These are phyloP conservation scores for Caranx ignobilis DNA, from an alignment of 2,113 vertebrate species.

Conservation along the genomic window DNA sequence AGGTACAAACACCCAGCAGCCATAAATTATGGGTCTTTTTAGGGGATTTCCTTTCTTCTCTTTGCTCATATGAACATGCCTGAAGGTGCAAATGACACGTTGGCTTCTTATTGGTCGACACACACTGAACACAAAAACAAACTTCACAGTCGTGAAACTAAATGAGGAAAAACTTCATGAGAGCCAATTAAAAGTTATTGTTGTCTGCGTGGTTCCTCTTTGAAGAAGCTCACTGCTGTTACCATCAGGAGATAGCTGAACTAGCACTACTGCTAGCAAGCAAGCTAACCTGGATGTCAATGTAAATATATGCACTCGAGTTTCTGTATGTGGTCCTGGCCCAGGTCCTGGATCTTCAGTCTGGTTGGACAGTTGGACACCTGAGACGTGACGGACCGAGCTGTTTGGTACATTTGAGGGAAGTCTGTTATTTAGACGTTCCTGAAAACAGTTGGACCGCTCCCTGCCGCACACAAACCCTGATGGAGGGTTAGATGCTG, in stretches of 20 bases:
- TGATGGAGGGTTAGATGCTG: constrained; percentile 53
- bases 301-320: no score
- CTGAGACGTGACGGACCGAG: constrained; percentile 3
- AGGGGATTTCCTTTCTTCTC: neutral
- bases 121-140: neutral
- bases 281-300: no score
- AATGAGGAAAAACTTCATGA: neutral
- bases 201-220: neutral
- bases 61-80: neutral
- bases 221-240: neutral
- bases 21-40: constrained; percentile 13
- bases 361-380: neutral
- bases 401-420: neutral
- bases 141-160: neutral
- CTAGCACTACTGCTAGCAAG: no score
- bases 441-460: constrained; percentile 33
- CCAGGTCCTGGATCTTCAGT: neutral
- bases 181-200: constrained; percentile 3
- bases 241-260: neutral
- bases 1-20: constrained; percentile 2
- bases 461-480: constrained; percentile 18
- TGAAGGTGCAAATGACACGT: constrained; percentile 41
- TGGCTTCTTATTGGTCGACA: neutral
- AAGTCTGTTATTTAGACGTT: constrained; percentile 41
- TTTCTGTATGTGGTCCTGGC: no score